Base-by-base conservation (phyloP, 2,113 vertebrate species). In the Dolichotis patagonum region DNA sequence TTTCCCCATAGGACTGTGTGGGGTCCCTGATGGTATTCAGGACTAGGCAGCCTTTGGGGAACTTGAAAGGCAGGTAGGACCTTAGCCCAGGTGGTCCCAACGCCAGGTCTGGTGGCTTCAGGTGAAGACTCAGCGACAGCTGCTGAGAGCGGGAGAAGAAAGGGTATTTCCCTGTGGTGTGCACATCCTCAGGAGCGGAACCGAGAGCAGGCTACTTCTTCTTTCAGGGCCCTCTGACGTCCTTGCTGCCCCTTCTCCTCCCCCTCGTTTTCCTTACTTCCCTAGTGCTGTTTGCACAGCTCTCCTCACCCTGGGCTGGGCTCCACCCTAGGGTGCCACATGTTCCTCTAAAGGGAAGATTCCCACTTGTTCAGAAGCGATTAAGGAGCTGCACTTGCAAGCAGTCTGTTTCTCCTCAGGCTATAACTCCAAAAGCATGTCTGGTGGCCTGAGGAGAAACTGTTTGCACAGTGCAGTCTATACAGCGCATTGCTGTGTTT, bases 101-200 rank as follows among this genome's bases (percentile, higher is more conserved):
- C 8, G 12, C n/a, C 46, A 38, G 85, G 71, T 65, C 77, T 35
- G 14, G 32, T 69, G 54, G 85, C 67, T 58, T 95, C 87, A 98
- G 91, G 87, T 96, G 52, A 88, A 78, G 56, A 78, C 56, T 26
- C 1, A 1, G 43, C 58, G 90, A 71, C 95, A 95, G 80, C 95
- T 95, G 94, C 19, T 10, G 3, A 43, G 67, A 52, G 41, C 49
- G 96, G 97, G 97, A 97, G 94, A 96, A 81, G 0, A 4, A 30
- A 71, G 97, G 97, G 96, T 97, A 97, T 97, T 98, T 97, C 97
- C 97, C 67, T 69, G 35, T 69, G 67, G 35, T 69, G 17, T 38
- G 32, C 67, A 9, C 96, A 63, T 86, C 52, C 52, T 83, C 1
- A 8, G 90, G 71, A 86, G 90, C 22, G 81, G 98, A 98, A 98